Evolutionary conservation across 2,888 invertebrate genomes (phyloP).

Genomic region (Drosophila koepferae): DNA sequence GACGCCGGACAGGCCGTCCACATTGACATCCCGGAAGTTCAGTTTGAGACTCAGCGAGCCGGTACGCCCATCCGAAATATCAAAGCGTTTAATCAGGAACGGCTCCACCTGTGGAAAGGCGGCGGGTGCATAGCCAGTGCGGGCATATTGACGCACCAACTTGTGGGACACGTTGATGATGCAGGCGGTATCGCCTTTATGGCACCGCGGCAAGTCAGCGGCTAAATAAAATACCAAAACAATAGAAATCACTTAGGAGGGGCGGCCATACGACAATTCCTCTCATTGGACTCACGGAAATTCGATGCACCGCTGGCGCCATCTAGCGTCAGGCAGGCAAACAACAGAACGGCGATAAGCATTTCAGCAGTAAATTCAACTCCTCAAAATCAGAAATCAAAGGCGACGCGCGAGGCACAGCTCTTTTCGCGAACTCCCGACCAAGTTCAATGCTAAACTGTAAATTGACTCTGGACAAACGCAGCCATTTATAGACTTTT

Average conservation of each 20-base stretch:
- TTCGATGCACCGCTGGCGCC: constrained; percentile 51
- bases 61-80: constrained; percentile 81
- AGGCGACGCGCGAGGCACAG: constrained; percentile 25
- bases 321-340: constrained; percentile 36
- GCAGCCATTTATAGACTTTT: constrained; percentile 82
- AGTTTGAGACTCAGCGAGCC: constrained; percentile 82
- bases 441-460: constrained; percentile 84
- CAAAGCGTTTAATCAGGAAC: constrained; percentile 80
- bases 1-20: constrained; percentile 81
- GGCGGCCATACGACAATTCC: background rate
- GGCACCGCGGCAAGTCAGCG: constrained; percentile 81
- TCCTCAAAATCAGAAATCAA: constrained; percentile 9
- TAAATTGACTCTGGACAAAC: constrained; percentile 79
- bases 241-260: constrained; percentile 2
- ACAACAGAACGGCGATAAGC: constrained; percentile 46
- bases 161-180: constrained; percentile 75
- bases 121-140: constrained; percentile 79
- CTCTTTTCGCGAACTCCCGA: constrained; percentile 77
- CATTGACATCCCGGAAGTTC: constrained; percentile 81
- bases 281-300: constrained; percentile 65
- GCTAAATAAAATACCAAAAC: constrained; percentile 59
- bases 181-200: constrained; percentile 80
- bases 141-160: constrained; percentile 77
- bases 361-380: constrained; percentile 22
- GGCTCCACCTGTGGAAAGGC: constrained; percentile 83